A percentile compares a stretch with the other conserved stretches of the same genome.
phyloP scores from a whole-genome alignment of 2,888 invertebrate genomes.

The Aromia moschata region DNA sequence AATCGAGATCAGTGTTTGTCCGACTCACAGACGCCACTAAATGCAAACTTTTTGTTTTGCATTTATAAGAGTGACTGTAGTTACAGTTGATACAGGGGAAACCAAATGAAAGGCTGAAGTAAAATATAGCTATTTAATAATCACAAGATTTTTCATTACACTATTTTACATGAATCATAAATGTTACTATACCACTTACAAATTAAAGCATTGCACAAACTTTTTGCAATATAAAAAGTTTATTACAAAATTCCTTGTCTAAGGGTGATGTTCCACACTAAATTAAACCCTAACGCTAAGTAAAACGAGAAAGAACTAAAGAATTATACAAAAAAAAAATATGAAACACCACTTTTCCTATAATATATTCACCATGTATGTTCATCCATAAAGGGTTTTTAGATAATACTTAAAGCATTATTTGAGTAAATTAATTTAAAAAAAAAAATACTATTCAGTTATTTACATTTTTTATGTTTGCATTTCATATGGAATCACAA shows the following conservation, averaged over 20 bases:
- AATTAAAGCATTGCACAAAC: slow-evolving; percentile 25
- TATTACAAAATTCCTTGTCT: slow-evolving; percentile 9
- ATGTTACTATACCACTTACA: slow-evolving; percentile 21
- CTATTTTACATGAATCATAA: slow-evolving; percentile 13
- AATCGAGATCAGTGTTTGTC: no score
- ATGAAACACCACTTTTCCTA: slow-evolving; percentile 13
- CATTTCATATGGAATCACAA: slow-evolving; percentile 12
- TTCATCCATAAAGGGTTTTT: not conserved
- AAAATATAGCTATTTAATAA: slow-evolving; percentile 21
- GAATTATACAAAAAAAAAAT: slow-evolving; percentile 3
- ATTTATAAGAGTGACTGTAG: no score
- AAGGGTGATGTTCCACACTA: slow-evolving; percentile 19
- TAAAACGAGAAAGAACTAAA: not conserved
- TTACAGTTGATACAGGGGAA: not conserved
- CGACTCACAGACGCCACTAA: no score
- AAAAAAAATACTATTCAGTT: slow-evolving; percentile 21
- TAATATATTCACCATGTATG: slow-evolving; percentile 9
- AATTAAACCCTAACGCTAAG: not conserved
- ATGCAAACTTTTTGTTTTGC: no score
- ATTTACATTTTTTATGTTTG: slow-evolving; percentile 8
- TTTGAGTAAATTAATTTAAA: slow-evolving; percentile 18
- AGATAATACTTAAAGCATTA: slow-evolving; percentile 20
- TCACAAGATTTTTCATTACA: slow-evolving; percentile 21
- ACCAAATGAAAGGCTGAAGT: not conserved
- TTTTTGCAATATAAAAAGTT: slow-evolving; percentile 21